Percentiles rank a stretch among this genome's conserved stretches.
These are phyloP conservation scores for Rhamnusium bicolor DNA, from an alignment of 2,888 invertebrate species.

Conservation along the genomic window DNA sequence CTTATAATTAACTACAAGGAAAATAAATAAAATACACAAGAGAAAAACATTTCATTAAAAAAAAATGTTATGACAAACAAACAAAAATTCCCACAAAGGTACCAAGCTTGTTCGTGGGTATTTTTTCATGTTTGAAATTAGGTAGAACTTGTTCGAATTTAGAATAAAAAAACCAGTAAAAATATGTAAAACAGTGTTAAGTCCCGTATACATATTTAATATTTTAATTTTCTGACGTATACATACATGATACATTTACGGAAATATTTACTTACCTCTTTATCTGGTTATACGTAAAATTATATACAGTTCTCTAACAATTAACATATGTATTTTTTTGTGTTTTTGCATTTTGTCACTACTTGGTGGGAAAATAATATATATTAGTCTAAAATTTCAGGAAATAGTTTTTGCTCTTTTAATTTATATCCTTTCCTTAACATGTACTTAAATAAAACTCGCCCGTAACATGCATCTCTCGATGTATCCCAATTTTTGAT, in stretches of 20 bases:
- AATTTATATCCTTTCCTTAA: too few species aligned
- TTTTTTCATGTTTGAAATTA: background rate
- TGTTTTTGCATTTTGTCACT: too few species aligned
- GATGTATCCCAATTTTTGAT: too few species aligned
- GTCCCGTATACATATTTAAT: background rate
- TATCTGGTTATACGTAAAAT: too few species aligned
- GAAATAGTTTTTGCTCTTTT: too few species aligned
- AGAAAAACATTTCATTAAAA: background rate
- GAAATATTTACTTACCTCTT: too few species aligned
- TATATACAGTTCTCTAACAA: too few species aligned
- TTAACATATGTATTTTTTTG: too few species aligned
- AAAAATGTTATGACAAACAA: background rate
- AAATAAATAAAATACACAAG: background rate
- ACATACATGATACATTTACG: background rate
- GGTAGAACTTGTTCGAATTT: background rate
- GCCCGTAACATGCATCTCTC: too few species aligned
- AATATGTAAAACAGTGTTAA: background rate
- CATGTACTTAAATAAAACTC: too few species aligned
- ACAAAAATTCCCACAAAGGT: background rate
- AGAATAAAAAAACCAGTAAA: background rate
- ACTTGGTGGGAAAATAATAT: too few species aligned
- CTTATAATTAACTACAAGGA: slow-evolving; percentile 2
- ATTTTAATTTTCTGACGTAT: background rate
- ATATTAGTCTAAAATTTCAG: too few species aligned
- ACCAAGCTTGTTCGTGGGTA: background rate